Evolutionary conservation across 2,113 vertebrate genomes (phyloP).

Genomic region (Mirza zaza): DNA sequence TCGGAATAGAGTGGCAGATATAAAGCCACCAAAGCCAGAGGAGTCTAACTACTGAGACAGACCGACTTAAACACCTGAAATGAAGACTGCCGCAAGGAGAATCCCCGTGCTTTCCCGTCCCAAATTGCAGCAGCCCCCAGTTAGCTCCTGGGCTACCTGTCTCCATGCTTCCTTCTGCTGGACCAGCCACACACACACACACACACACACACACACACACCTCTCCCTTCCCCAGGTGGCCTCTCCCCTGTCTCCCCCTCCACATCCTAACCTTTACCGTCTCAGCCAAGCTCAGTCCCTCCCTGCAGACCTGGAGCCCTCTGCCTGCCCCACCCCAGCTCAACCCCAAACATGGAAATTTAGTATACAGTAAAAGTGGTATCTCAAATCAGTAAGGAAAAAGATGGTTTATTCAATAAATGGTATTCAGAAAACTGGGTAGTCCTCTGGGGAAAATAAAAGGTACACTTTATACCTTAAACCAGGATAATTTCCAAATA

Average conservation of each 20-base stretch:
- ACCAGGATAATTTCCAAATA: background rate
- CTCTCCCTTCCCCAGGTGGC: too few species aligned
- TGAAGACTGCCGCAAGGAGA: rapidly evolving
- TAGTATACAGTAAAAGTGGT: background rate
- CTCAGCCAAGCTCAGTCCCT: background rate
- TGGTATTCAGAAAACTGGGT: background rate
- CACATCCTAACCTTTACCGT: background rate
- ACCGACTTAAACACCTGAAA: background rate
- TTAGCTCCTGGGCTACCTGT: background rate
- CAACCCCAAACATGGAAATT: background rate
- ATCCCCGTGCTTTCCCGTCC: background rate
- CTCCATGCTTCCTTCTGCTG: background rate
- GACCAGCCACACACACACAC: rapidly evolving
- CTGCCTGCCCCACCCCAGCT: background rate
- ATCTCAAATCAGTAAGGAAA: background rate
- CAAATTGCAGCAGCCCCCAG: background rate
- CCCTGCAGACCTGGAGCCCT: background rate
- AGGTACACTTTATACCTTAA: background rate
- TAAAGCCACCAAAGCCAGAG: background rate
- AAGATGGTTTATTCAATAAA: slow-evolving; percentile 27
- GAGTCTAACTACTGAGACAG: background rate
- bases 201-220: rapidly evolving
- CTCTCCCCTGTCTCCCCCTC: background rate
- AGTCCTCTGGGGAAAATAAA: background rate
- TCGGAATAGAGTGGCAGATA: background rate